Percentiles rank a stretch among this genome's conserved stretches.
Conservation (phyloP, 2,888 invertebrate genomes). For the Pseudoips prasinana region DNA sequence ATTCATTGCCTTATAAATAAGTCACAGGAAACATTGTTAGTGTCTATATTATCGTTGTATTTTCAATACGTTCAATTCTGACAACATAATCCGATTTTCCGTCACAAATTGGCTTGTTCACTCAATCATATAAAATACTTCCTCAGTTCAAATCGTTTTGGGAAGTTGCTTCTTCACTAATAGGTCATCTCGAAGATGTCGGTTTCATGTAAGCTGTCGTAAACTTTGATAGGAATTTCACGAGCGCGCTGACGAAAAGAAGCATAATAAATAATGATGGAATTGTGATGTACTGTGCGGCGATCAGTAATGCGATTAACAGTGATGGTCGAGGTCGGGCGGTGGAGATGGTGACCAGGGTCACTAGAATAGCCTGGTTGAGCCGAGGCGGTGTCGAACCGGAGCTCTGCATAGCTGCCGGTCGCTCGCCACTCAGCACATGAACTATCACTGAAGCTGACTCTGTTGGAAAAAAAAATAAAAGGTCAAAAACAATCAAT, state of each 20-base stretch:
- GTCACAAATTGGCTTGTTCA: conserved; percentile 28
- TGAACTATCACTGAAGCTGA: conserved; percentile 92
- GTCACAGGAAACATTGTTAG: conserved; percentile 28
- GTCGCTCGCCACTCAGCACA: conserved; percentile 89
- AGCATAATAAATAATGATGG: conserved; percentile 36
- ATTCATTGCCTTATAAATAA: conserved; percentile 30
- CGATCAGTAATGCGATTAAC: conserved; percentile 37
- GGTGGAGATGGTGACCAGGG: conserved; percentile 53
- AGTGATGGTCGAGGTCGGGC: conserved; percentile 40
- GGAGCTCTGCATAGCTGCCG: conserved; percentile 84
- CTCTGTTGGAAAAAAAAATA: conserved; percentile 68
- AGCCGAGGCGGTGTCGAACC: conserved; percentile 61
- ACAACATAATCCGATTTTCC: conserved; percentile 32
- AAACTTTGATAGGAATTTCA: conserved; percentile 23
- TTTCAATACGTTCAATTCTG: conserved; percentile 39
- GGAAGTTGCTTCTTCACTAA: conserved; percentile 32
- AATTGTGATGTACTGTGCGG: conserved; percentile 39
- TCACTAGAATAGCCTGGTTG: conserved; percentile 53
- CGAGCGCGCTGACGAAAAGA: conserved; percentile 24
- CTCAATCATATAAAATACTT: conserved; percentile 30
- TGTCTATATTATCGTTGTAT: conserved; percentile 50
- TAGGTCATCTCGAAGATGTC: conserved; percentile 62
- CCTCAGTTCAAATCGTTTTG: conserved; percentile 27
- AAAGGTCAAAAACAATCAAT: not conserved
- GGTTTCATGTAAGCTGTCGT: conserved; percentile 18